These are phyloP conservation scores for Prorops nasuta DNA, from an alignment of 1,140 invertebrate genomes.

Conservation along the genomic window DNA sequence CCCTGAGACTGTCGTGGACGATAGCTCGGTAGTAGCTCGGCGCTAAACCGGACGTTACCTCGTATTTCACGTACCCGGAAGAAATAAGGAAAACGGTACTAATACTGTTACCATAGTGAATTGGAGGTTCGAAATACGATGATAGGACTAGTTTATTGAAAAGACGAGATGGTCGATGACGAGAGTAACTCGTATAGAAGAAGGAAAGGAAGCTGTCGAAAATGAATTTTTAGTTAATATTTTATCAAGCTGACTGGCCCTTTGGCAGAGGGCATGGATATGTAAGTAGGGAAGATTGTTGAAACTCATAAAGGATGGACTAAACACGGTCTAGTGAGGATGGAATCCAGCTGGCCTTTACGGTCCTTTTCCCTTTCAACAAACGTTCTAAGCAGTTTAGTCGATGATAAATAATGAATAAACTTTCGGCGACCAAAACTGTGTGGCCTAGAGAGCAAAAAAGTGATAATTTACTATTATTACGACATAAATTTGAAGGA, in stretches of 20 bases:
- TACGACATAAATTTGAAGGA: constrained; percentile 39
- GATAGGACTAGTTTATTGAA: no score
- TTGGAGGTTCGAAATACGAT: no score
- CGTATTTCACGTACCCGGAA: no score
- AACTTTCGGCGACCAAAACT: constrained; percentile 49
- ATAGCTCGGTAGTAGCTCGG: no score
- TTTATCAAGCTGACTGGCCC: constrained; percentile 22
- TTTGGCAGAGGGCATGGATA: constrained; percentile 20
- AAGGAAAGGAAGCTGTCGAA: constrained; percentile 8
- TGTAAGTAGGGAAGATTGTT: constrained; percentile 20
- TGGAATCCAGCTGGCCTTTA: constrained; percentile 55
- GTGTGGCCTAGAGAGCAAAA: constrained; percentile 57
- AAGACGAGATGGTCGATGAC: constrained; percentile 1
- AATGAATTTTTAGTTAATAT: constrained; percentile 21
- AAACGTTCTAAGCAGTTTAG: constrained; percentile 39
- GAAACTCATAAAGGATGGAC: constrained; percentile 30
- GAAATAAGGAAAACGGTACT: no score
- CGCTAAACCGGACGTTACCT: no score
- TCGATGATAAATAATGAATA: constrained; percentile 36
- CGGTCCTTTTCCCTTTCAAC: constrained; percentile 41
- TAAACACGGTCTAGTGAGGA: constrained; percentile 52
- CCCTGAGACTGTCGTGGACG: no score
- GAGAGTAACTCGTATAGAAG: constrained; percentile 8
- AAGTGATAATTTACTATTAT: constrained; percentile 57
- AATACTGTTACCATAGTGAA: no score